Evolutionary conservation across 2,888 invertebrate genomes (phyloP), one percentile per base, ranked within the genome.

Genomic region (Omphaloscelis lunosa): DNA sequence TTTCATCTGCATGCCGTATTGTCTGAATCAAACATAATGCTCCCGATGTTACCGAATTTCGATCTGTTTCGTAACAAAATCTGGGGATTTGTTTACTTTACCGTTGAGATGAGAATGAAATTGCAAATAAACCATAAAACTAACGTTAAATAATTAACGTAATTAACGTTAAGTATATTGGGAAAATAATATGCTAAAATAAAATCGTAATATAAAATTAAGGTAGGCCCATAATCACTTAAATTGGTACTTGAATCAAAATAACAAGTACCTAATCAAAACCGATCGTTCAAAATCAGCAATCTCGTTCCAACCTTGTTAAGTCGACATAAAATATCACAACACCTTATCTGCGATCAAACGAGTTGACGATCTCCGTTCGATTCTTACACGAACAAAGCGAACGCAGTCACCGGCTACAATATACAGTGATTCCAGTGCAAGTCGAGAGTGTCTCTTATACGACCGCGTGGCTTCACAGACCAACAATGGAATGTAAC

Each of bases 401-500:
- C 75, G 71, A 75, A 29, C 12, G 58, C 68, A 72, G 71, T 63
- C 66, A 66, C 69, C 62, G 73, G 71, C 71, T 69, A 65, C 84
- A 76, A 87, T 87, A 86, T 82, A 77, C 71, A 63, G 51, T 66
- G 77, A 80, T 79, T 79, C 67, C 73, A 81, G 59, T 51, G 45
- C 67, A 75, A 75, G 79, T 82, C 68, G 41, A 75, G 75, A 82
- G 80, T 82, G 80, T 85, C 89, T 86, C 80, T 82, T 75, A 74
- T 80, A 80, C 65, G 67, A 66, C 69, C 73, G 75, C 75, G 75
- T 65, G 68, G 76, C 77, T 78, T 58, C 65, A 80, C 84, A 75
- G 71, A 70, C 72, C 71, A 82, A 87, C 88, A 86, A 87, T 87
- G 83, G 81, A 85, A 88, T 83, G 88, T 83, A 82, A 88, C 85